phyloP scores from a whole-genome alignment of 2,113 vertebrate genomes.

The Tinamus guttatus region DNA sequence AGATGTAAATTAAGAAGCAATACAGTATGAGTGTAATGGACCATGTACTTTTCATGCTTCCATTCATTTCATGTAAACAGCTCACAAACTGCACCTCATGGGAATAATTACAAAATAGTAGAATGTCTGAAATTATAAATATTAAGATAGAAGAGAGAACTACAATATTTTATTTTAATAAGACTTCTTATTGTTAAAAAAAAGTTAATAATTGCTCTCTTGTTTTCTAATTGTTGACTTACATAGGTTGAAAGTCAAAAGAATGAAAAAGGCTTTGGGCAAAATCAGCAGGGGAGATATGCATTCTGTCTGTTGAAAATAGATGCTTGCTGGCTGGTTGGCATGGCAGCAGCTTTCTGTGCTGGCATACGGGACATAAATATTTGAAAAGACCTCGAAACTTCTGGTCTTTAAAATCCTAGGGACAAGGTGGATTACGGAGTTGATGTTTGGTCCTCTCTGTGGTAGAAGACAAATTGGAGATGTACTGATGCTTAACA shows the following conservation, averaged over 20 bases:
- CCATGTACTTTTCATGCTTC: slow-evolving; percentile 70
- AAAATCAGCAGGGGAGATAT: slow-evolving; percentile 33
- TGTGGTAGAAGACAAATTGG: neutral
- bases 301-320: slow-evolving; percentile 37
- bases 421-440: neutral
- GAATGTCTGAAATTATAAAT: slow-evolving; percentile 37
- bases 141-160: slow-evolving; percentile 29
- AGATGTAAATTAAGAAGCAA: slow-evolving; percentile 79
- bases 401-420: slow-evolving; percentile 11
- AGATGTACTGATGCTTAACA: neutral
- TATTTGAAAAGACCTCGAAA: slow-evolving; percentile 3
- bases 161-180: neutral
- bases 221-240: slow-evolving; percentile 53
- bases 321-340: slow-evolving; percentile 40
- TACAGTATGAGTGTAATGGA: slow-evolving; percentile 73
- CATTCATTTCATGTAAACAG: slow-evolving; percentile 78
- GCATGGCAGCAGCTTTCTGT: slow-evolving; percentile 23
- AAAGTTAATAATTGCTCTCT: slow-evolving; percentile 33
- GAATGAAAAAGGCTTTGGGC: slow-evolving; percentile 41
- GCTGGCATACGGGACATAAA: neutral
- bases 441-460: neutral
- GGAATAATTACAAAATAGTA: slow-evolving; percentile 69
- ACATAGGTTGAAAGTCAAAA: slow-evolving; percentile 39
- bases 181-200: neutral
- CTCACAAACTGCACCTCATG: slow-evolving; percentile 39